phyloP scores from a whole-genome alignment of 2,888 invertebrate species.

The Diarsia mendica region DNA sequence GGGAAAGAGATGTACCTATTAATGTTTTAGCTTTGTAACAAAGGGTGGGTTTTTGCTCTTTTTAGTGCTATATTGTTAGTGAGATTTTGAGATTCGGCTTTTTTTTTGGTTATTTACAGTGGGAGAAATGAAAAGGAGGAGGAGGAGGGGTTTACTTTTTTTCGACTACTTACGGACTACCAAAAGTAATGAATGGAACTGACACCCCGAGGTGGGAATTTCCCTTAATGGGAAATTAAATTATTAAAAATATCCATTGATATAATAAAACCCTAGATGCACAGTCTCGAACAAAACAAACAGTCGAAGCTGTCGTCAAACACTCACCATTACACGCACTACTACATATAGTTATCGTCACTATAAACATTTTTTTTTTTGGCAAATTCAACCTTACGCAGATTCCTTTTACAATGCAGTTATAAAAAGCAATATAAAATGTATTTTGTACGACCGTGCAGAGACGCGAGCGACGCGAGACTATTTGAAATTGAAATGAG shows the following conservation, averaged over 20 bases:
- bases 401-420: too few species aligned
- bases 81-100: conserved; percentile 7
- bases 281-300: too few species aligned
- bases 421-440: too few species aligned
- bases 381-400: too few species aligned
- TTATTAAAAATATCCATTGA: not conserved
- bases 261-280: too few species aligned
- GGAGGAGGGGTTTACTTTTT: not conserved
- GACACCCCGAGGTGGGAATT: not conserved
- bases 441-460: too few species aligned
- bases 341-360: too few species aligned
- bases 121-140: conserved; percentile 1
- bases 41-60: conserved; percentile 6
- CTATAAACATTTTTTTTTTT: too few species aligned
- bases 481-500: too few species aligned
- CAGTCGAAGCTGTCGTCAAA: too few species aligned
- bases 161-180: not conserved
- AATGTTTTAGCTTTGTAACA: conserved; percentile 34
- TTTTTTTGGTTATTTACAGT: conserved; percentile 8
- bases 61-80: conserved; percentile 25
- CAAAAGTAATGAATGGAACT: conserved; percentile 2
- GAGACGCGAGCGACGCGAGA: too few species aligned
- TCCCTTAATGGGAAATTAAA: not conserved
- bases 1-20: conserved; percentile 18
- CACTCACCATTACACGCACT: too few species aligned